These are phyloP conservation scores for Myrmecophaga tridactyla DNA, from an alignment of 2,113 vertebrate genomes.

Conservation along the genomic window DNA sequence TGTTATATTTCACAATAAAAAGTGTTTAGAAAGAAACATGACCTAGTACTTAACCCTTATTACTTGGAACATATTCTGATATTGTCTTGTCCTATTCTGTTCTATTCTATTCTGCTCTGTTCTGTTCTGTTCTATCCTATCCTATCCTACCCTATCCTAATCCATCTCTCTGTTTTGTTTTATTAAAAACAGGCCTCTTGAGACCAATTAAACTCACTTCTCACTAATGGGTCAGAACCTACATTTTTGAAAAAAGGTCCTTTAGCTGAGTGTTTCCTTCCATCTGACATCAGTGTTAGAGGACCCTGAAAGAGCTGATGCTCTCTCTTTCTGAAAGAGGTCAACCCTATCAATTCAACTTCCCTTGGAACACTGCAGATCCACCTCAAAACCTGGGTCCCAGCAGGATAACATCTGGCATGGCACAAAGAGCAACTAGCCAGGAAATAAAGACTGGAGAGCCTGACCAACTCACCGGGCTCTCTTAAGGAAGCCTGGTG, in stretches of 20 bases:
- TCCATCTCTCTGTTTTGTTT: conserved; percentile 26
- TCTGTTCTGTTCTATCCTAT: not conserved
- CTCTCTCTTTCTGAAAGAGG: conserved; percentile 22
- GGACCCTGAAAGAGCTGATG: not conserved
- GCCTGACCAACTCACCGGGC: not conserved
- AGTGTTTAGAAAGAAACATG: too few species aligned
- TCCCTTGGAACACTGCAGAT: not conserved
- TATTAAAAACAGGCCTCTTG: not conserved
- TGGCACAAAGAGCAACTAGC: not conserved
- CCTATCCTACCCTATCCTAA: too few species aligned
- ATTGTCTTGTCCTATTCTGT: not conserved
- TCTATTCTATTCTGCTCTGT: not conserved
- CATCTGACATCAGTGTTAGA: not conserved
- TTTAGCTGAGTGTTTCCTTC: not conserved
- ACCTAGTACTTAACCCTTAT: not conserved
- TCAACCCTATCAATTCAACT: not conserved
- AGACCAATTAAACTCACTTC: conserved; percentile 15
- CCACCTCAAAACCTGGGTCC: not conserved
- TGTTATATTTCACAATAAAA: too few species aligned
- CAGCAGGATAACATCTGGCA: not conserved
- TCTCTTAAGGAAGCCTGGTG: not conserved
- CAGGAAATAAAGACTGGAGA: conserved; percentile 21
- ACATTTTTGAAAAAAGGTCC: not conserved
- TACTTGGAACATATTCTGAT: not conserved
- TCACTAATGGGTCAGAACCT: not conserved